These are phyloP conservation scores for Urosaurus nigricauda DNA, from an alignment of 2,797 vertebrate species.

Conservation along the genomic window DNA sequence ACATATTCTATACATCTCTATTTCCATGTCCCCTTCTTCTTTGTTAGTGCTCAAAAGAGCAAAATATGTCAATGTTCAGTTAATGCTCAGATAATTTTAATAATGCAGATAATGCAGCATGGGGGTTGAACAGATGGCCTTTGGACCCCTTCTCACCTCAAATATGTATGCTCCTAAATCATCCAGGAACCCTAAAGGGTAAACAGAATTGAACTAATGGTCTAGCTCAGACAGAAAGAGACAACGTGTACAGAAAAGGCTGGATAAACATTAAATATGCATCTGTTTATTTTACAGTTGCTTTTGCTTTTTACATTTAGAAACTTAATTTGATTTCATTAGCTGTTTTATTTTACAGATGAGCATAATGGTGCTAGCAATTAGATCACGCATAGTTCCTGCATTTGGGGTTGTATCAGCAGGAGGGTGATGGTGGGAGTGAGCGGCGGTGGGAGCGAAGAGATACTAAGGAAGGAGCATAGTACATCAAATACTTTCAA, in stretches of 20 bases:
- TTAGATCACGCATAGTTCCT: constrained; percentile 42
- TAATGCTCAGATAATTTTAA: background rate
- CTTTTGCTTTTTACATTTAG: constrained; percentile 64
- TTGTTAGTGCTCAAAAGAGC: background rate
- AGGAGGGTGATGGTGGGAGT: background rate
- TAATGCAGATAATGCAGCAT: background rate
- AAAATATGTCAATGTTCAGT: background rate
- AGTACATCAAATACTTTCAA: background rate
- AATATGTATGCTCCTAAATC: background rate
- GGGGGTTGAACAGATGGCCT: background rate
- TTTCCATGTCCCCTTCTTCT: background rate
- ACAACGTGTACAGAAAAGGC: background rate
- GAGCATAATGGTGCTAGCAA: constrained; percentile 54
- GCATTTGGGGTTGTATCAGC: background rate
- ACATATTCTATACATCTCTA: background rate
- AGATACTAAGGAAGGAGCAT: background rate
- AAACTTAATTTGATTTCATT: constrained; percentile 71
- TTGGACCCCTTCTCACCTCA: background rate
- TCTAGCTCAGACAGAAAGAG: background rate
- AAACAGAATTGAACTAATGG: background rate
- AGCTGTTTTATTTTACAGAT: constrained; percentile 70
- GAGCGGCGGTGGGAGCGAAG: background rate
- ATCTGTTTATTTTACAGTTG: constrained; percentile 64
- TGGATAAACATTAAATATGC: constrained; percentile 66
- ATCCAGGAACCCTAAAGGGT: background rate